A percentile compares a stretch with the other conserved stretches of the same genome.
Conservation (phyloP, 2,113 vertebrate species). For the Syrmaticus mikado region DNA sequence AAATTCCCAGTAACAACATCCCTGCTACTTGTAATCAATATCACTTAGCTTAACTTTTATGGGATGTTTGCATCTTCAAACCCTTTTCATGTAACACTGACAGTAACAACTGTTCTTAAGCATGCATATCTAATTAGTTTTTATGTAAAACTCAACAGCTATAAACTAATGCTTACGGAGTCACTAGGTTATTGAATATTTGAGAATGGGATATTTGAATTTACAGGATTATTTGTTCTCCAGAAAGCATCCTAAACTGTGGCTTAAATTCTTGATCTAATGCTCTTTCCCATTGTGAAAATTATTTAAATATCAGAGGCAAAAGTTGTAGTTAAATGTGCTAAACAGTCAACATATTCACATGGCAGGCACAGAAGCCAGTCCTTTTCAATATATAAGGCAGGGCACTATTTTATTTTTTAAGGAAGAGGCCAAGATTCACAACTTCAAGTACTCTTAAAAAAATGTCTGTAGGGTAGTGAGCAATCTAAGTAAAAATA, state of each 20-base stretch:
- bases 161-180: background rate
- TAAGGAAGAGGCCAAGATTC: background rate
- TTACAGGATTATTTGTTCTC: background rate
- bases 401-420: background rate
- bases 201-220: background rate
- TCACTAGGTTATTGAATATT: background rate
- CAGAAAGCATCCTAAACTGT: background rate
- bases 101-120: background rate
- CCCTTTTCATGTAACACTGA: background rate
- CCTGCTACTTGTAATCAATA: background rate
- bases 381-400: background rate
- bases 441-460: background rate
- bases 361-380: background rate
- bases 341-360: accelerated
- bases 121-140: background rate
- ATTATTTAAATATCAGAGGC: background rate
- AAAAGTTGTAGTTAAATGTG: background rate
- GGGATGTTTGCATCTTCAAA: background rate
- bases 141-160: background rate
- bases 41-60: background rate
- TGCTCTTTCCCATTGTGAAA: background rate
- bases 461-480: background rate
- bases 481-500: background rate
- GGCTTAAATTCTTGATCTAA: background rate
- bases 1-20: background rate